phyloP scores from a whole-genome alignment of 2,888 invertebrate species.

The Heliconius cydno region DNA sequence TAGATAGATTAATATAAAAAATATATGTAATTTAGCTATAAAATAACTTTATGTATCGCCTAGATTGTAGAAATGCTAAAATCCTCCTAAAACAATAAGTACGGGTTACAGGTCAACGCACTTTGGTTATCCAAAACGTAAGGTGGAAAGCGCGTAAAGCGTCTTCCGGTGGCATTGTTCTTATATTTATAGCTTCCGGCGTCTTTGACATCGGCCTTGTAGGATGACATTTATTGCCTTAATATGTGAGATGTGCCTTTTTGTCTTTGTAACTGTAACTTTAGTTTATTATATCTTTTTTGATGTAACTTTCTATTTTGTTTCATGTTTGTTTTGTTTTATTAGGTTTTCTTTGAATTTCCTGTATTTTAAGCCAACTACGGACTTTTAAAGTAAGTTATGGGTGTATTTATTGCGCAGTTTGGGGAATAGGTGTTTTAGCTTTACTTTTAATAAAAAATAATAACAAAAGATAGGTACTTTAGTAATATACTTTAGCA shows the following conservation, averaged over 20 bases:
- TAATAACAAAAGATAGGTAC: too few relatives aligned
- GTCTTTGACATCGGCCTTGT: slow-evolving; percentile 35
- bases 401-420: background rate
- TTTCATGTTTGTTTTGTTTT: background rate
- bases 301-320: background rate
- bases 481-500: too few relatives aligned
- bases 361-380: background rate
- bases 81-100: slow-evolving; percentile 14
- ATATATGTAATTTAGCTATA: background rate
- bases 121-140: slow-evolving; percentile 32
- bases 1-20: background rate
- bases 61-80: background rate
- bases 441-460: background rate
- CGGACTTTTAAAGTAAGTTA: background rate
- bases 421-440: background rate
- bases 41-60: too few relatives aligned
- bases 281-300: slow-evolving; percentile 18
- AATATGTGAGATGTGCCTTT: slow-evolving; percentile 18
- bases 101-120: slow-evolving; percentile 32
- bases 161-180: slow-evolving; percentile 44
- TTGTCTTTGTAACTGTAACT: slow-evolving; percentile 2
- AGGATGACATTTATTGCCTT: slow-evolving; percentile 41
- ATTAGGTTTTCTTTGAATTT: background rate
- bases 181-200: slow-evolving; percentile 42
- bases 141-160: slow-evolving; percentile 40